These are phyloP conservation scores for Dromius quadrimaculatus DNA, from an alignment of 2,888 invertebrate genomes.

Conservation along the genomic window DNA sequence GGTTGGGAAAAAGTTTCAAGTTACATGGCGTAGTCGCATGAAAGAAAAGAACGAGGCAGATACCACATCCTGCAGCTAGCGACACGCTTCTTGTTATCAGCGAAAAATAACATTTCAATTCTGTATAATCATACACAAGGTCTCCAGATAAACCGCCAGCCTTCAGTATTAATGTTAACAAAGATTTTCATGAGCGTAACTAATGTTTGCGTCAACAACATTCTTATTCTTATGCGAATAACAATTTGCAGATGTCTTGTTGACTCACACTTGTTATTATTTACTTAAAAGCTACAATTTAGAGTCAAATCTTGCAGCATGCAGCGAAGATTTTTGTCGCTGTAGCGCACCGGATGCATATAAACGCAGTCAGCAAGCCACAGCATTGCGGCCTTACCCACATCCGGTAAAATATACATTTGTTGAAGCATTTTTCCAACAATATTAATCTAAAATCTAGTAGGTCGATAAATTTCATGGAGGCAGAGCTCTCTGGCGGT, in stretches of 20 bases:
- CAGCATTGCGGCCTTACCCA: slow-evolving; percentile 32
- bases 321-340: slow-evolving; percentile 1
- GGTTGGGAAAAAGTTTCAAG: slow-evolving; percentile 33
- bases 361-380: slow-evolving; percentile 20
- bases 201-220: slow-evolving; percentile 36
- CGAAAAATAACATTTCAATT: slow-evolving; percentile 50
- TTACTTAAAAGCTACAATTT: no score
- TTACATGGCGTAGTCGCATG: slow-evolving; percentile 23
- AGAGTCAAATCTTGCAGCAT: slow-evolving; percentile 19
- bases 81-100: slow-evolving; percentile 47
- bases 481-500: slow-evolving; percentile 41
- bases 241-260: slow-evolving; percentile 27
- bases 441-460: slow-evolving; percentile 33
- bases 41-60: slow-evolving; percentile 37
- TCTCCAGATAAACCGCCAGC: slow-evolving; percentile 50
- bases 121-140: slow-evolving; percentile 51
- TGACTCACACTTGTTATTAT: slow-evolving; percentile 22
- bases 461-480: slow-evolving; percentile 30
- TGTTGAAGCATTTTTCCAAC: not conserved
- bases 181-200: slow-evolving; percentile 48
- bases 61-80: slow-evolving; percentile 45
- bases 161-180: slow-evolving; percentile 45
- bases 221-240: slow-evolving; percentile 28
- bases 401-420: slow-evolving; percentile 37
- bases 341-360: slow-evolving; percentile 25